Evolutionary conservation across 2,797 vertebrate genomes (phyloP).

Genomic region (Loris lydekkerianus): DNA sequence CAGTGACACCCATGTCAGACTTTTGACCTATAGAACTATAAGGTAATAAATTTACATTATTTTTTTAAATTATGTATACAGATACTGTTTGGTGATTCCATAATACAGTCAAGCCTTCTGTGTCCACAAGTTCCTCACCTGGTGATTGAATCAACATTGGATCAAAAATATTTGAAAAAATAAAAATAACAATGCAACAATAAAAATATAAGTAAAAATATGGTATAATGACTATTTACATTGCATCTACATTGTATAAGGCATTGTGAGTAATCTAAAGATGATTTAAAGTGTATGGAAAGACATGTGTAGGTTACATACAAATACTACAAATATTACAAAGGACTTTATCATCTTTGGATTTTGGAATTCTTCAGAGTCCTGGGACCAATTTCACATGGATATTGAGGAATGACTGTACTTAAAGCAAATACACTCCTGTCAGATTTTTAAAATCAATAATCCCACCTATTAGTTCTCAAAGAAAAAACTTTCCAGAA

Average conservation of each 20-base stretch:
- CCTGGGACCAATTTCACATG: background rate
- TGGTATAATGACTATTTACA: background rate
- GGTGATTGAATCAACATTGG: background rate
- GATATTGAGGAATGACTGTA: background rate
- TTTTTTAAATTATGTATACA: too few relatives aligned
- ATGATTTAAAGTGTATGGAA: background rate
- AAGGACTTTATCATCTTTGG: background rate
- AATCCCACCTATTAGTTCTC: background rate
- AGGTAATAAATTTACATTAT: too few relatives aligned
- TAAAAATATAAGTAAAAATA: background rate
- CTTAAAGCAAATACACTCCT: background rate
- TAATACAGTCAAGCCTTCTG: background rate
- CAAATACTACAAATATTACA: background rate
- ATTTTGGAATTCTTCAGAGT: background rate
- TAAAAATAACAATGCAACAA: background rate
- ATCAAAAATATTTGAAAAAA: background rate
- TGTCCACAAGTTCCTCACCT: background rate
- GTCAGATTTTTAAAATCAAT: conserved; percentile 26
- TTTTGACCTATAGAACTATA: too few relatives aligned
- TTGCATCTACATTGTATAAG: background rate
- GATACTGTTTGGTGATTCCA: background rate
- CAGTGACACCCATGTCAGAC: too few relatives aligned
- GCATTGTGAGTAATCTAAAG: background rate
- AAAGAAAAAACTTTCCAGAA: conserved; percentile 12
- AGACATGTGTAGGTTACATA: background rate